Conservation (phyloP, 2,113 vertebrate genomes). For the Polypterus senegalus region DNA sequence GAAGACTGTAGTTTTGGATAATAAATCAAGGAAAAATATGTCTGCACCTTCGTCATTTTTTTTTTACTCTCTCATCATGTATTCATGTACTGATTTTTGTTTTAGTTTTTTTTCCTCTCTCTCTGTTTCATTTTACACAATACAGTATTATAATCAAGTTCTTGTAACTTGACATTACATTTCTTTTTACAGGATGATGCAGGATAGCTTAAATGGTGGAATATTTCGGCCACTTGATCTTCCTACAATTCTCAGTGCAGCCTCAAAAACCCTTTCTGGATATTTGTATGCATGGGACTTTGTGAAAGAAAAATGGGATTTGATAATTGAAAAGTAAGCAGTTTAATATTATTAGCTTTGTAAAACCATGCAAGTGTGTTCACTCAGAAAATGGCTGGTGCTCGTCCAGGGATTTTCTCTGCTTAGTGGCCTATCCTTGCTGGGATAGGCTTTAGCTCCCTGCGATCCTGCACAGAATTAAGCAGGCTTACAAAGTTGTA, state of each 20-base stretch:
- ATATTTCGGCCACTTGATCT: conserved; percentile 68
- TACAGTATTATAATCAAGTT: background rate
- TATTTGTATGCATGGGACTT: conserved; percentile 83
- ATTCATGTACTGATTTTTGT: background rate
- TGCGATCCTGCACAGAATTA: no score
- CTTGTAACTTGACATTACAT: background rate
- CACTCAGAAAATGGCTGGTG: no score
- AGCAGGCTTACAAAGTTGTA: no score
- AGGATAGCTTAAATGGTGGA: conserved; percentile 52
- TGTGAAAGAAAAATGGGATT: conserved; percentile 83
- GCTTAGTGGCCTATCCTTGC: no score
- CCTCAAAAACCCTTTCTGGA: conserved; percentile 58
- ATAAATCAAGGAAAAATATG: no score
- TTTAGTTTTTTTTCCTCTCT: conserved; percentile 1
- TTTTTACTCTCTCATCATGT: background rate
- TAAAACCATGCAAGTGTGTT: no score
- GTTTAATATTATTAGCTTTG: no score
- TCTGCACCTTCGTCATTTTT: no score
- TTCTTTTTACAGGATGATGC: conserved; percentile 61
- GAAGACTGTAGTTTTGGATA: no score
- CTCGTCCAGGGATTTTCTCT: no score
- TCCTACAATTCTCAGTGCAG: conserved; percentile 53
- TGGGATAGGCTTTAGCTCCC: no score
- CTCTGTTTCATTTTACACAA: background rate
- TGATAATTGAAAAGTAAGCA: conserved; percentile 66